Base-by-base conservation (phyloP, 2,888 invertebrate genomes). In the Julus scandinavius region DNA sequence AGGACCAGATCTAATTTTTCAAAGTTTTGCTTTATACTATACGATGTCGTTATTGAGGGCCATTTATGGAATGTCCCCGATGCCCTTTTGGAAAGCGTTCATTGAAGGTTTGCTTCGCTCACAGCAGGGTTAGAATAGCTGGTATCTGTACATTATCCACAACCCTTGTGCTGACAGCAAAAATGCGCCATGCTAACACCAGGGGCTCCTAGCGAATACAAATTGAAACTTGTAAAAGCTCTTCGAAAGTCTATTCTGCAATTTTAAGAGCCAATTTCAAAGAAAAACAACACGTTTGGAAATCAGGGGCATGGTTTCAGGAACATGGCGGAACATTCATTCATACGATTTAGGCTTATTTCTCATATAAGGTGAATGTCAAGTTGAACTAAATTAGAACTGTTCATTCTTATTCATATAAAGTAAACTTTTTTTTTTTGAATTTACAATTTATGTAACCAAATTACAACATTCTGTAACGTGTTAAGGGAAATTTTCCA, bases 141-240 rank as follows among this genome's bases (percentile, higher is more conserved):
- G 20, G 72, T 72, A 72, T 72, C 72, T 72, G 20, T 72, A 72
- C 72, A 72, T 72, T 72, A 72, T 20, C 72, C 72, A 72, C 72
- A 72, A 72, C 72, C 72, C 72, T n/a, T 72, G 72, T 72, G 72
- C 72, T 72, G 72, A 72, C 72, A 72, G 72, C 72, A 29, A 72
- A 72, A 72, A 72, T 72, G 72, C 72, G 29, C 72, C 20, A 20
- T 72, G 72, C 72, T 6, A 72, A 72, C 72, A 72, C 72, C 72
- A 72, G 72, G 72, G 72, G 72, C 72, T 72, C 72, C 11, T 20
- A 29, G 72, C 29, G 72, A 72, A 72, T 72, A 72, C 72, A 72
- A 72, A 72, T 72, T 72, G 72, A 72, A 72, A 72, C 72, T 72
- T 72, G 72, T 72, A n/a, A 72, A 72, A 72, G 72, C 72, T 72